Conservation (phyloP, 1,140 invertebrate species). For the Steinernema khuongi region DNA sequence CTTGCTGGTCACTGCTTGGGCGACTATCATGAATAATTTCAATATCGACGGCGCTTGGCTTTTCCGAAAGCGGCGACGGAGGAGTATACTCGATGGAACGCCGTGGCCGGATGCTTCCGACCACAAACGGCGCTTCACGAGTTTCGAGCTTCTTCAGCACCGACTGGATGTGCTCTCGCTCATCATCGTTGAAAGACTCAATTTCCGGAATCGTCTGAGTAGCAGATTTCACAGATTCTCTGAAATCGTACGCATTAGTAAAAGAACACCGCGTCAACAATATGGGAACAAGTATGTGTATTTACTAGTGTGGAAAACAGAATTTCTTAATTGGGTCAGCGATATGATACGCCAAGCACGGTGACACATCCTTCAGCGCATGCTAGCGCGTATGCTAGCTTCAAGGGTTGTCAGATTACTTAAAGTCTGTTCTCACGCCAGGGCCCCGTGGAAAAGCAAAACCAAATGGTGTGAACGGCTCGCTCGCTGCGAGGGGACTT, state of each 20-base stretch:
- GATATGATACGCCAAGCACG: not conserved
- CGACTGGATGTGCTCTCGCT: slow-evolving; percentile 33
- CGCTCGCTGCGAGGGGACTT: not conserved
- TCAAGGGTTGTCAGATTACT: not conserved
- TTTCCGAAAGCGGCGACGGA: not conserved
- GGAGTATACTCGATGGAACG: not conserved
- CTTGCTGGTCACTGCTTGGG: not conserved
- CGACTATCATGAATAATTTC: slow-evolving; percentile 7
- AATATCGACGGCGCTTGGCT: not conserved
- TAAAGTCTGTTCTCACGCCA: not conserved
- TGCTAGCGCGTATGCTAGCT: not conserved
- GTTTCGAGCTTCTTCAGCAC: slow-evolving; percentile 33
- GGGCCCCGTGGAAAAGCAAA: not conserved
- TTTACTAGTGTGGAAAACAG: not conserved
- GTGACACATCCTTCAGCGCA: not conserved
- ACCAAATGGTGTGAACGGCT: not conserved
- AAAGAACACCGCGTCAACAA: not conserved
- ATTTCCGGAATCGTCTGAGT: slow-evolving; percentile 33
- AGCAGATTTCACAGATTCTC: slow-evolving; percentile 22
- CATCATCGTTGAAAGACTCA: slow-evolving; percentile 25
- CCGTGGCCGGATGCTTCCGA: not conserved
- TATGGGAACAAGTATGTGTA: not conserved
- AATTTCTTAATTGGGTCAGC: not conserved
- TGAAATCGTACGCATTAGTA: slow-evolving; percentile 15
- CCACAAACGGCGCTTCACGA: slow-evolving; percentile 26